Base-by-base conservation (phyloP, 2,888 invertebrate species). In the Microplitis manilae region DNA sequence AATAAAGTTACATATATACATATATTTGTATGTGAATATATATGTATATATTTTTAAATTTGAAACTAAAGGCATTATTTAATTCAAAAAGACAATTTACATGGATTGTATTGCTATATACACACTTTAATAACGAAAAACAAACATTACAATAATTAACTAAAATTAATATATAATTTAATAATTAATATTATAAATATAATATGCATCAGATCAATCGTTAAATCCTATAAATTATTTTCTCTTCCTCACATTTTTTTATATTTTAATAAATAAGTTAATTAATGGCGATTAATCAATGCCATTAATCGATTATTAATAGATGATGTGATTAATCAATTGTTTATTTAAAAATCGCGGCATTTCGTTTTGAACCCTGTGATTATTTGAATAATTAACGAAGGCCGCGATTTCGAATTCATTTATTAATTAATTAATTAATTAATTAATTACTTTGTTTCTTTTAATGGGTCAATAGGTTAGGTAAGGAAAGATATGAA, bases 51-150 rank as follows among this genome's bases (percentile, higher is more conserved):
- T 17, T 17, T 17, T 64, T 64, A 20, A 15, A 40, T 20, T 73
- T n/a, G n/a, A 5, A 59, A 73, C 30, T 65, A 39, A 73, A 50
- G 50, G 62, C 15, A 30, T 17, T 15, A 64, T 13, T 20, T 30
- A 67, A 65, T 38, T 67, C 30, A 59, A 50, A 50, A 65, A 62
- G 62, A 72, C 20, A 61, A 72, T 77, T 59, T 20, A 72, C 30
- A 62, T 70, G 62, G 64, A 68, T 84, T 85, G 84, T 89, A 87
- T 88, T 88, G 85, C 89, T 89, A 89, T 89, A 89, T 89, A 89
- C 88, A 89, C 89, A 89, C 89, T 89, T 89, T 89, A 89, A 89
- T 89, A 89, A 89, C 86, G 86, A 88, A 89, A 89, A 89, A 88
- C 88, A 89, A 89, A 89, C 87, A 88, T 88, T 89, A 88, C 88